Conservation (phyloP, 2,113 vertebrate species). For the Scortum barcoo region DNA sequence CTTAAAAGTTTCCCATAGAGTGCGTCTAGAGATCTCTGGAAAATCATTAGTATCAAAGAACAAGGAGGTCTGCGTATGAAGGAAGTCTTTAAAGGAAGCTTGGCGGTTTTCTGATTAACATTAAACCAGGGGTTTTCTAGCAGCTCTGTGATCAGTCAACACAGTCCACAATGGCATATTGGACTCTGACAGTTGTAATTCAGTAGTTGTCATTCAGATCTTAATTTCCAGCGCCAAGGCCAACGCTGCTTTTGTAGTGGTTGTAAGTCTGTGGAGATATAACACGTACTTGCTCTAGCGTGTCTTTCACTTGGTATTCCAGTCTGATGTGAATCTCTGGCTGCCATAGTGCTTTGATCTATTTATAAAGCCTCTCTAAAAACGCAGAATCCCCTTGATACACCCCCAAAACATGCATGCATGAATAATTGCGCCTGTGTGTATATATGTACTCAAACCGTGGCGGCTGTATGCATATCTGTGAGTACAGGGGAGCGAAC, state of each 20-base stretch:
- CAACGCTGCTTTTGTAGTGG: slow-evolving; percentile 21
- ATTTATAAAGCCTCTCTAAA: slow-evolving; percentile 70
- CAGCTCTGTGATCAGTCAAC: slow-evolving; percentile 15
- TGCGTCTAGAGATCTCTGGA: no score
- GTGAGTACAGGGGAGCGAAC: background rate
- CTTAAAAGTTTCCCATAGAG: no score
- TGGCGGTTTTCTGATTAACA: background rate
- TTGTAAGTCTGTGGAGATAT: slow-evolving; percentile 47
- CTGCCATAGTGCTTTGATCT: slow-evolving; percentile 72
- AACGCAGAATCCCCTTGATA: slow-evolving; percentile 58
- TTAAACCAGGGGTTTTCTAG: background rate
- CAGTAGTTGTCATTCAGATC: slow-evolving; percentile 8
- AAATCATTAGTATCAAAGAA: no score
- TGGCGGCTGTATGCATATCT: slow-evolving; percentile 5
- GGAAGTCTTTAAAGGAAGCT: no score
- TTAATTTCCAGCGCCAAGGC: slow-evolving; percentile 23
- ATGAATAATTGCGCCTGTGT: slow-evolving; percentile 46
- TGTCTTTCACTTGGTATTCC: slow-evolving; percentile 65
- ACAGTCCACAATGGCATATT: background rate
- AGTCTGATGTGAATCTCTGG: slow-evolving; percentile 56
- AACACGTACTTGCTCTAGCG: slow-evolving; percentile 35
- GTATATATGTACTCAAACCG: slow-evolving; percentile 26
- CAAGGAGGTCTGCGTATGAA: no score
- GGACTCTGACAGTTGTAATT: slow-evolving; percentile 5
- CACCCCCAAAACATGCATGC: slow-evolving; percentile 52